phyloP scores from a whole-genome alignment of 2,113 vertebrate species.

The Bujurquina vittata region DNA sequence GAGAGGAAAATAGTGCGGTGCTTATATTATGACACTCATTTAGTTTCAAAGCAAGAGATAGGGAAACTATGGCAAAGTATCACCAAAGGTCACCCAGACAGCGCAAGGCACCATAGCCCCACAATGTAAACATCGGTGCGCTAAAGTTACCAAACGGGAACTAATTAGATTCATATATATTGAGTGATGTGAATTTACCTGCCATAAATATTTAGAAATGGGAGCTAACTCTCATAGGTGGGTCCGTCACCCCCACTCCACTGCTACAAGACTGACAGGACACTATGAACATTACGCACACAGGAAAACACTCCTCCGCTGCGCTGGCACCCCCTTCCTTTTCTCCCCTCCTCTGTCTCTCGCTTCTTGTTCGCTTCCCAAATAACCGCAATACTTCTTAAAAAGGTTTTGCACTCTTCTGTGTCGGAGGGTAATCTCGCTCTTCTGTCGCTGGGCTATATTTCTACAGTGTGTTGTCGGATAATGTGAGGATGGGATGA shows the following conservation, averaged over 20 bases:
- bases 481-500: constrained; percentile 77
- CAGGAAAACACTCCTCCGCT: constrained; percentile 28
- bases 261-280: not conserved
- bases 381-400: constrained; percentile 60
- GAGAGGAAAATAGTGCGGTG: constrained; percentile 31
- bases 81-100: constrained; percentile 12
- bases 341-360: not conserved
- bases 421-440: constrained; percentile 68
- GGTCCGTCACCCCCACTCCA: not conserved
- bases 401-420: constrained; percentile 55
- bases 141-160: not conserved
- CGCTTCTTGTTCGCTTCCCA: not conserved
- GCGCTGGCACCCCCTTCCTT: constrained; percentile 14
- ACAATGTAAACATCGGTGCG: not conserved
- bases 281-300: constrained; percentile 32
- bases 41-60: constrained; percentile 39
- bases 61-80: constrained; percentile 21
- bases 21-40: constrained; percentile 53
- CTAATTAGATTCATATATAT: not conserved
- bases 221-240: not conserved
- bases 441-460: constrained; percentile 69
- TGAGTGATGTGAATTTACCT: constrained; percentile 17
- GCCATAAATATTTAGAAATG: constrained; percentile 15
- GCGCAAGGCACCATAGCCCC: not conserved
- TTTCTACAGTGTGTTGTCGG: constrained; percentile 75